These are phyloP conservation scores for Hyalella azteca DNA, from an alignment of 2,888 invertebrate species.

Conservation along the genomic window DNA sequence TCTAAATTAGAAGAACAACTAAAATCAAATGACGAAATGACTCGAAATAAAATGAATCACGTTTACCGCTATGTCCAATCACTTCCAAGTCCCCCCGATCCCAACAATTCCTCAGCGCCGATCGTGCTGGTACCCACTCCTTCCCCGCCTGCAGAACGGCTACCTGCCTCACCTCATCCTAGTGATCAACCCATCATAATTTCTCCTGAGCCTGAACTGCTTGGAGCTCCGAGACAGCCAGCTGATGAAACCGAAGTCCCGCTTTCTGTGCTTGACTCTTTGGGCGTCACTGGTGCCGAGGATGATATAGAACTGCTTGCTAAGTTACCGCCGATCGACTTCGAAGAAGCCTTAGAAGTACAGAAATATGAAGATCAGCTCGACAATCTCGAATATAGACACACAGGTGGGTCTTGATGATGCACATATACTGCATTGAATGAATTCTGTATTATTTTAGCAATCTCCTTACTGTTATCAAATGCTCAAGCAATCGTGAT, in stretches of 20 bases:
- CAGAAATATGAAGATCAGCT: slow-evolving; percentile 38
- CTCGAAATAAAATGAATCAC: slow-evolving; percentile 64
- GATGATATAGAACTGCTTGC: slow-evolving; percentile 71
- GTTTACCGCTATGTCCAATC: slow-evolving; percentile 63
- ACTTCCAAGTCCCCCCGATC: slow-evolving; percentile 47
- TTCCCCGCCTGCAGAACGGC: slow-evolving; percentile 39
- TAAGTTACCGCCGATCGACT: slow-evolving; percentile 73
- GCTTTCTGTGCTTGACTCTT: slow-evolving; percentile 50
- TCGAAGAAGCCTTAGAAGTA: slow-evolving; percentile 65
- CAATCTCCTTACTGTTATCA: no score
- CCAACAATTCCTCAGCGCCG: neutral
- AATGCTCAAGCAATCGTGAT: no score
- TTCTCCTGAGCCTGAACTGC: neutral
- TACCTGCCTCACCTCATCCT: slow-evolving; percentile 22
- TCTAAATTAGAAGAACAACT: slow-evolving; percentile 55
- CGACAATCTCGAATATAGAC: slow-evolving; percentile 16
- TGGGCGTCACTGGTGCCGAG: slow-evolving; percentile 59
- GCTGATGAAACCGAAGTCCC: neutral
- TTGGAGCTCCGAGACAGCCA: neutral
- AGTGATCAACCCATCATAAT: slow-evolving; percentile 22
- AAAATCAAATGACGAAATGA: slow-evolving; percentile 60
- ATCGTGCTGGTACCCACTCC: slow-evolving; percentile 25
- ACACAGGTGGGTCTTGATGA: neutral
- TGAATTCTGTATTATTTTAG: no score
- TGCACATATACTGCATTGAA: no score